A percentile compares a stretch with the other conserved stretches of the same genome.
Evolutionary conservation across 2,888 invertebrate genomes (phyloP).

Genomic region (Drosophila anomelani): DNA sequence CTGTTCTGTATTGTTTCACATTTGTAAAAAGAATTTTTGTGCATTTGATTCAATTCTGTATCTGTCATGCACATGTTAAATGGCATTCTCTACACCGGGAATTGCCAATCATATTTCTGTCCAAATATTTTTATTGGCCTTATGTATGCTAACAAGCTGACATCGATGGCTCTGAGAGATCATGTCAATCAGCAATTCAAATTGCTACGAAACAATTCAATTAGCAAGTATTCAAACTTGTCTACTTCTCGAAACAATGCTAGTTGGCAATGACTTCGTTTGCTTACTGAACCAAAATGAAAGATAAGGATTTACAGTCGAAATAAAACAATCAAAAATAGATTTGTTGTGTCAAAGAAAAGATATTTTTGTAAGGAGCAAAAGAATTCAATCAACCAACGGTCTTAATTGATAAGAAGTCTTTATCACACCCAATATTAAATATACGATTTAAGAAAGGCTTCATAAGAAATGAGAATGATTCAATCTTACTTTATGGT

Average conservation of each 20-base stretch:
- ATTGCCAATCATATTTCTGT: conserved; percentile 27
- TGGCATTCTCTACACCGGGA: conserved; percentile 23
- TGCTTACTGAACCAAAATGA: conserved; percentile 13
- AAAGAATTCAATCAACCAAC: too few relatives aligned
- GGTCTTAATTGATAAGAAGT: too few relatives aligned
- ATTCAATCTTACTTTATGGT: too few relatives aligned
- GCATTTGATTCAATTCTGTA: conserved; percentile 25
- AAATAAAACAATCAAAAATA: not conserved
- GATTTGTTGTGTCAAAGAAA: not conserved
- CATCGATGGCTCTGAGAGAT: conserved; percentile 5
- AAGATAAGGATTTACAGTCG: conserved; percentile 10
- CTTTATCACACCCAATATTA: not conserved
- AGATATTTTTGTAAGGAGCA: not conserved
- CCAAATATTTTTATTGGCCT: conserved; percentile 31
- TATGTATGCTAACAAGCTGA: not conserved
- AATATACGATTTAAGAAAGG: not conserved
- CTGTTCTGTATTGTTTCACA: not conserved
- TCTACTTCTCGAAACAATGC: conserved; percentile 3
- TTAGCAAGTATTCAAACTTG: conserved; percentile 16
- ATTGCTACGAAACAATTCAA: conserved; percentile 31
- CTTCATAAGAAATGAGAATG: not conserved
- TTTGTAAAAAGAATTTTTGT: conserved; percentile 13
- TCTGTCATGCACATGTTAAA: conserved; percentile 25
- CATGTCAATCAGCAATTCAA: conserved; percentile 19
- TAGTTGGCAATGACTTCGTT: conserved; percentile 10